Conservation (phyloP, 2,113 vertebrate species). For the Ophiodon elongatus region DNA sequence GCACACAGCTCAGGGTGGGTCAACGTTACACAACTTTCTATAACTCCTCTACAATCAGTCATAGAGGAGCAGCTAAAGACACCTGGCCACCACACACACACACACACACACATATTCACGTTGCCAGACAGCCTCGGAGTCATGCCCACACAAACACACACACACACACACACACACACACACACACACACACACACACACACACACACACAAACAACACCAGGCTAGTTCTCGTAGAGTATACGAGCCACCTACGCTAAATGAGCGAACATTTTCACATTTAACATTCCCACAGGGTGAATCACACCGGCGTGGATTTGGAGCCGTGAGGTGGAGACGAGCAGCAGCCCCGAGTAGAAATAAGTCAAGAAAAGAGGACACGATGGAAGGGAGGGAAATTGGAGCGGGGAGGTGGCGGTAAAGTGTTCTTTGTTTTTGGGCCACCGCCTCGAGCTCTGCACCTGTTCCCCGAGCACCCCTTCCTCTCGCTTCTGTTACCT, state of each 20-base stretch:
- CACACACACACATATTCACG: background rate
- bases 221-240: background rate
- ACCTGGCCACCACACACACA: background rate
- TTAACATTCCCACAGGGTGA: background rate
- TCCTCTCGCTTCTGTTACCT: background rate
- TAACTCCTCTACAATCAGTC: background rate
- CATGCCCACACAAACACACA: background rate
- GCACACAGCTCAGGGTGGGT: background rate
- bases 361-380: constrained; percentile 5
- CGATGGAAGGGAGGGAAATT: background rate
- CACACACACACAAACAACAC: constrained; percentile 3
- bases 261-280: background rate
- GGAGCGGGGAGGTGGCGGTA: constrained; percentile 9
- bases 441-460: constrained; percentile 37
- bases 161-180: background rate
- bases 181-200: background rate
- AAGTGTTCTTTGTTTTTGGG: constrained; percentile 9
- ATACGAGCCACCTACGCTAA: background rate
- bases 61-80: background rate
- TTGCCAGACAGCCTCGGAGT: background rate
- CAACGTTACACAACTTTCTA: background rate
- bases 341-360: background rate
- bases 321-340: background rate
- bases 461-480: constrained; percentile 36
- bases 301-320: background rate